Base-by-base conservation (phyloP, 92 coral and sea anemone species). In the Zoanthus solanderi region DNA sequence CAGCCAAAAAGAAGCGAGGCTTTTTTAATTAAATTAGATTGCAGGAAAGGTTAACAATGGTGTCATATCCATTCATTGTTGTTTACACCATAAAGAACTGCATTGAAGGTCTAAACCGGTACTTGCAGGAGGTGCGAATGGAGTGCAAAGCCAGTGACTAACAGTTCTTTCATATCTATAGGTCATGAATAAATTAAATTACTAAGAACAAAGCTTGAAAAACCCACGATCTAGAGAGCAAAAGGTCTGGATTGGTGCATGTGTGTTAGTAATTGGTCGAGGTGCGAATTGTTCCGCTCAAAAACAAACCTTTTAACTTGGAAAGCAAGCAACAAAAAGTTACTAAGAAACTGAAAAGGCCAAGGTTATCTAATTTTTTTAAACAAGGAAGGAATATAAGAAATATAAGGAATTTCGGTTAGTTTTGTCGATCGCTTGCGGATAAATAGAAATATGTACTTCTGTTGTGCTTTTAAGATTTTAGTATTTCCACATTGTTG, bases 21-120 rank as follows among this genome's bases (percentile, higher is more conserved):
- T 9, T 81, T 81, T 81, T 81, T 68, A 81, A 81, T 81, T 81
- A 81, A 29, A 81, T 68, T 63, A 81, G 29, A 79, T 45, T 79
- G 84, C 72, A 29, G 58, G 83, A 71, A 8, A 30, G 72, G 56
- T 45, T 81, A 28, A 81, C 75, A 65, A 28, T 81, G 15, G 75
- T 45, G 73, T 23, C 75, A 81, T 44, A 7, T 42, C 52, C 28
- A 42, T 28, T 81, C 75, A 66, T 45, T 66, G 85, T 65, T 13
- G 61, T 44, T 52, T 34, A 54, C 82, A 37, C 67, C 67, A 54
- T 12, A 77, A 31, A 77, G 79, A 14, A 77, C 18, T 54, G 68
- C 67, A 54, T 50, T 76, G 4, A 29, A n/a, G 66, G 16, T 76
- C 50, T 76, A 8, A 76, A 52, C 82, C 67, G 82, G 82, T 77